phyloP scores from a whole-genome alignment of 2,113 vertebrate genomes.

The Ceuthmochares aereus region DNA sequence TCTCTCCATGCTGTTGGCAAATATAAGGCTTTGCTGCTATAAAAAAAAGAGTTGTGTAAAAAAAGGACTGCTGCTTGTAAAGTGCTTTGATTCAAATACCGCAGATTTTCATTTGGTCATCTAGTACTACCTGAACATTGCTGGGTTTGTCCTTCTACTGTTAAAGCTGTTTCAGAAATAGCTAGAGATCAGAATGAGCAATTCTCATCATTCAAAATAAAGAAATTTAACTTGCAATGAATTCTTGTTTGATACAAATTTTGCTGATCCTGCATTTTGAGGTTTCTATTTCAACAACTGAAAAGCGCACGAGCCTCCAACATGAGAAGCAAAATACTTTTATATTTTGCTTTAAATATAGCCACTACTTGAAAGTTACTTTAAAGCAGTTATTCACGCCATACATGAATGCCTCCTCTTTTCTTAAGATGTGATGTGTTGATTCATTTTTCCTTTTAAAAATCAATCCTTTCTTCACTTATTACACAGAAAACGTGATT shows the following conservation, averaged over 20 bases:
- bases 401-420: not conserved
- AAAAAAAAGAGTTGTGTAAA: not conserved
- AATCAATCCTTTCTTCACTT: not conserved
- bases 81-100: not conserved
- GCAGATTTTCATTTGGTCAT: not conserved
- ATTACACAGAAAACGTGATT: not conserved
- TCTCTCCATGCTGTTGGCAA: not conserved
- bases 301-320: not conserved
- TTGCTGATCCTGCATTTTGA: not conserved
- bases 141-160: not conserved
- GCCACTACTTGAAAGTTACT: not conserved
- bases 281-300: not conserved
- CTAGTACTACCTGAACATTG: not conserved
- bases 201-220: not conserved
- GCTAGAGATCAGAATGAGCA: not conserved
- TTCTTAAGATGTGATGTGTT: not conserved
- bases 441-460: not conserved
- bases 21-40: not conserved
- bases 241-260: not conserved
- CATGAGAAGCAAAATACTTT: not conserved
- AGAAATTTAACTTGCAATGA: not conserved
- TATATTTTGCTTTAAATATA: not conserved
- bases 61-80: not conserved
- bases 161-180: not conserved
- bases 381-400: not conserved